phyloP scores from a whole-genome alignment of 2,888 invertebrate genomes.

The Limnephilus lunatus region DNA sequence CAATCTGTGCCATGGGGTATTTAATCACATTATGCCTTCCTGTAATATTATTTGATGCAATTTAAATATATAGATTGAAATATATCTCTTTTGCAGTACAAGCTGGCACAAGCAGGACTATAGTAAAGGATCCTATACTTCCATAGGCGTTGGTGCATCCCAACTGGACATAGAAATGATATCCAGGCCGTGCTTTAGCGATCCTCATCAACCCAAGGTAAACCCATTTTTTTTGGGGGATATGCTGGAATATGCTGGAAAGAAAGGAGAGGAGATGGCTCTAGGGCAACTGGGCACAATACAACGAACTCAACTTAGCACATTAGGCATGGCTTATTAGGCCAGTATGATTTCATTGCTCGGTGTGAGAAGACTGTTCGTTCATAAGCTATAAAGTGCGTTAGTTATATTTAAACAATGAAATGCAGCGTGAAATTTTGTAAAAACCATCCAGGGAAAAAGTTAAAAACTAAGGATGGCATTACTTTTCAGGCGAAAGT shows the following conservation, averaged over 20 bases:
- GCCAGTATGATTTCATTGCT: too few species aligned
- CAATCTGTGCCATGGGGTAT: background rate
- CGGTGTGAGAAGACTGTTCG: too few species aligned
- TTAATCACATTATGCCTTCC: background rate
- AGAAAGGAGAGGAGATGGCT: too few species aligned
- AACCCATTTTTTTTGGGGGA: background rate
- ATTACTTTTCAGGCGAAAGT: too few species aligned
- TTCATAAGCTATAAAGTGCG: too few species aligned
- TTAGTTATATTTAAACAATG: too few species aligned
- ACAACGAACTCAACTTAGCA: too few species aligned
- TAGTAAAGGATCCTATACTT: conserved; percentile 93
- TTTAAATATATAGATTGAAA: background rate
- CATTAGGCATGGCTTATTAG: too few species aligned
- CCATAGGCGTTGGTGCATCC: conserved; percentile 91
- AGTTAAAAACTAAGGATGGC: too few species aligned
- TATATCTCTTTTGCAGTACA: conserved; percentile 79
- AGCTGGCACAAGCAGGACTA: conserved; percentile 92
- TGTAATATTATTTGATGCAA: background rate
- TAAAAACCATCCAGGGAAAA: too few species aligned
- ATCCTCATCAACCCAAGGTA: conserved; percentile 85
- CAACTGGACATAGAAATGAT: conserved; percentile 92
- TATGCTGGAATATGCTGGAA: background rate
- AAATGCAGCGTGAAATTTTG: too few species aligned
- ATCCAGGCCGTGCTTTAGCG: conserved; percentile 88
- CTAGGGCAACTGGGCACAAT: too few species aligned